Evolutionary conservation across 2,113 vertebrate genomes (phyloP), one percentile per base, ranked within the genome.

Genomic region (Platycercus adscitus): DNA sequence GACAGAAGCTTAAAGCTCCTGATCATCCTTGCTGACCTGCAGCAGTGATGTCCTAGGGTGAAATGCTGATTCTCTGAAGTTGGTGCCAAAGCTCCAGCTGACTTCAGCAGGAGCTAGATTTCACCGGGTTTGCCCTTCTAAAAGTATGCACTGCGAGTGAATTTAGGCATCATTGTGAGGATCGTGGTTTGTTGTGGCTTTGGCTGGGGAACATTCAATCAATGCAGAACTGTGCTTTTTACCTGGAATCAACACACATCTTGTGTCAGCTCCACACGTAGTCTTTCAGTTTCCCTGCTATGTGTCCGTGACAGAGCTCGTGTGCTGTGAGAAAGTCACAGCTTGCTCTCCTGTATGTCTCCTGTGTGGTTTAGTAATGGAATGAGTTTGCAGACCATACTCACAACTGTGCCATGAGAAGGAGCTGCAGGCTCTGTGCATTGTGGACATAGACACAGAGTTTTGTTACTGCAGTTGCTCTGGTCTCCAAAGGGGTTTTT

Each of bases 321-420:
- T 8, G 6, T 39, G 19, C 61, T 53, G 16, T 69, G 33, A 64
- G 39, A 49, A 76, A 49, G 23, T 72, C 63, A 53, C 61, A 35
- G 9, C 43, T 60, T 15, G 14, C 23, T 56, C 23, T 56, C 11
- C 37, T 0, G 0, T 26, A 53, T 9, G 9, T 82, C 17, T 79
- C 35, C 39, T 41, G 10, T 47, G 43, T 55, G 17, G 39, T 19
- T 78, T 4, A 4, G 61, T 60, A 63, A 33, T 17, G 8, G n/a
- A 79, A 81, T 28, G 21, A 8, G 8, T 61, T 47, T 79, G 49
- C 20, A 61, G 46, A 56, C 41, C 4, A 1, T 44, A 11, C 33
- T 43, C 53, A 28, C 8, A 1, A 1, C 35, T 35, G 33, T 43
- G 61, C 31, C 50, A 13, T 0, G 0, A 35, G 47, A 92, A 71